Evolutionary conservation across 92 coral and sea anemone genomes (phyloP).

Genomic region (Porites evermanni): DNA sequence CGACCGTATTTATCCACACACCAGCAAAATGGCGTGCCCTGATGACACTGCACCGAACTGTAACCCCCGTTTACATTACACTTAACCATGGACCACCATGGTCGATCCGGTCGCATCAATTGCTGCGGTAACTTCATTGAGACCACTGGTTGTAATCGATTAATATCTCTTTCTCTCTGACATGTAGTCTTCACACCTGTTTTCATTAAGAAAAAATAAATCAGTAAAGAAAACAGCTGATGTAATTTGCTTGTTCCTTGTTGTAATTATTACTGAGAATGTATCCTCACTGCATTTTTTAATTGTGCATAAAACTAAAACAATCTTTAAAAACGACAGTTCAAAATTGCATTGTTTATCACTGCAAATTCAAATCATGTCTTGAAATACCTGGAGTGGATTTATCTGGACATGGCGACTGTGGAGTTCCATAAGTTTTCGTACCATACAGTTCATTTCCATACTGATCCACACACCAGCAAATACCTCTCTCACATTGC

Average conservation of each 20-base stretch:
- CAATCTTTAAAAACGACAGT: neutral
- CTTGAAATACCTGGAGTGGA: slow-evolving; percentile 68
- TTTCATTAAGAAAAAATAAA: neutral
- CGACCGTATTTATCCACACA: slow-evolving; percentile 90
- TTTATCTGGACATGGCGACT: slow-evolving; percentile 61
- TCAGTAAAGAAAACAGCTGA: neutral
- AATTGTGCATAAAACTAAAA: neutral
- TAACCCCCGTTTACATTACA: slow-evolving; percentile 80
- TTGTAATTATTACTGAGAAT: neutral
- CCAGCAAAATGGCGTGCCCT: slow-evolving; percentile 88
- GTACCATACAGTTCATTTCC: slow-evolving; percentile 86
- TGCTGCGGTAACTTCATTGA: slow-evolving; percentile 31
- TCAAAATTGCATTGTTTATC: neutral
- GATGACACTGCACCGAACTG: slow-evolving; percentile 80
- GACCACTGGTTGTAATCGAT: slow-evolving; percentile 31
- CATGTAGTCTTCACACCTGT: slow-evolving; percentile 45
- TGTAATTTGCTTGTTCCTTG: neutral
- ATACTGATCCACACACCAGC: slow-evolving; percentile 93
- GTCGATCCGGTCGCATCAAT: slow-evolving; percentile 14
- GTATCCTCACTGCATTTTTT: neutral
- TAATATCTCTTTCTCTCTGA: slow-evolving; percentile 4
- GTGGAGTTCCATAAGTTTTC: slow-evolving; percentile 55
- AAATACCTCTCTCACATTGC: slow-evolving; percentile 77
- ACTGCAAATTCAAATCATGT: neutral
- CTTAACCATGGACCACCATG: slow-evolving; percentile 32